Evolutionary conservation across 2,797 vertebrate genomes (phyloP), one percentile per base, ranked within the genome.

Genomic region (Cyprinella venusta): DNA sequence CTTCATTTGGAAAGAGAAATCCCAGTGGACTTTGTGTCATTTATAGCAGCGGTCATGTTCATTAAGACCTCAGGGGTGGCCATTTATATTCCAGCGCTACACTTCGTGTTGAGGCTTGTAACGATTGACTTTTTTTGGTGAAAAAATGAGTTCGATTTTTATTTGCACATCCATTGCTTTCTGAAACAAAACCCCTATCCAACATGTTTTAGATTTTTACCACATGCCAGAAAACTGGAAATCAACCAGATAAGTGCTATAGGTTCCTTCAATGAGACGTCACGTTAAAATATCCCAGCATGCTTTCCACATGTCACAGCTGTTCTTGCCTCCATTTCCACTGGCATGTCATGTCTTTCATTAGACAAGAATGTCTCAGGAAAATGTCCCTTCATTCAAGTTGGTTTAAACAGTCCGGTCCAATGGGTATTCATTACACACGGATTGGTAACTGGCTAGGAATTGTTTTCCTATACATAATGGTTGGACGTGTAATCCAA

Each of bases 401-500:
- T 56, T 45, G 59, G 63, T 81, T 81, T 80, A 86, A 88, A 85
- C 77, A 83, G 76, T 79, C 70, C 70, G 83, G 19, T 71, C 96
- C 96, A 96, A 0, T 0, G 94, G 95, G 96, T 95, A 92, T 95
- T 96, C 96, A 97, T 98, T 98, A 97, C 94, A 88, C 81, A 85
- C 65, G 45, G 94, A 94, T 91, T 94, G 95, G 95, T 93, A 86
- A 88, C 78, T 81, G 78, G 77, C 81, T 63, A 79, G 81, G 77
- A 86, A 88, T 86, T 96, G 85, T 88, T 90, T 88, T 84, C 36
- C 84, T 85, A 82, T 52, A 42, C 84, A 95, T 96, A 96, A 96
- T 94, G 95, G 96, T 94, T 94, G 95, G 95, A 95, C 96, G 95
- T 96, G 96, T 96, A 96, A 96, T 96, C 93, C 92, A 94, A 96